Evolutionary conservation across 2,888 invertebrate genomes (phyloP), one percentile per base, ranked within the genome.

Genomic region (Baccha elongata): DNA sequence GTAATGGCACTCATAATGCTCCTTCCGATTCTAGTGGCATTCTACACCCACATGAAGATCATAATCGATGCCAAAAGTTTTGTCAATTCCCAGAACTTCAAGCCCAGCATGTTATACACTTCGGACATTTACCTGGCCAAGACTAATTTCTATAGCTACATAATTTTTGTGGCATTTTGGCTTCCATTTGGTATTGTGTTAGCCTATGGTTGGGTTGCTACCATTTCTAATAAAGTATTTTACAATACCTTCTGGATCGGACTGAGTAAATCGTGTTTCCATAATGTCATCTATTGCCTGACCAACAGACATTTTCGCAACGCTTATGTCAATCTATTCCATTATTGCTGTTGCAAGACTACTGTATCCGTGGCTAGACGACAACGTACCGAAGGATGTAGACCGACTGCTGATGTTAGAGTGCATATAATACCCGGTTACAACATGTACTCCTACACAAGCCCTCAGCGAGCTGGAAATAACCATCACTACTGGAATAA

Each of bases 321-420:
- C 74, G 94, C 95, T 5, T 96, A 95, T 88, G 91, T 93, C 11
- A 94, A 94, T 87, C 91, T 96, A 7, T 96, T 95, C 87, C 94
- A 95, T 87, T 96, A 96, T 87, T 96, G 95, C 87, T 96, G 94
- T 88, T 96, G 95, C 90, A 96, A 96, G 89, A 95, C 94, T 7
- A 94, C 94, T 4, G 93, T 94, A 21, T 93, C 94, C 1, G 94
- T 94, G 85, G 92, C 93, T 5, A 90, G 93, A 74, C 92, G 95
- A 44, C 92, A 93, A 67, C 89, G 94, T 35, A 89, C 92, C 64
- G 92, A 92, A 40, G 90, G 89, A 7, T 68, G 90, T 69, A 88
- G 92, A 26, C 91, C 93, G 11, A 91, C 93, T 0, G 85, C 87
- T 17, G 94, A 95, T 84, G 93, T 95, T n/a, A 89, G 94, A 26